Base-by-base conservation (phyloP, 2,113 vertebrate species). In the Cyphomyrus discorhynchus region DNA sequence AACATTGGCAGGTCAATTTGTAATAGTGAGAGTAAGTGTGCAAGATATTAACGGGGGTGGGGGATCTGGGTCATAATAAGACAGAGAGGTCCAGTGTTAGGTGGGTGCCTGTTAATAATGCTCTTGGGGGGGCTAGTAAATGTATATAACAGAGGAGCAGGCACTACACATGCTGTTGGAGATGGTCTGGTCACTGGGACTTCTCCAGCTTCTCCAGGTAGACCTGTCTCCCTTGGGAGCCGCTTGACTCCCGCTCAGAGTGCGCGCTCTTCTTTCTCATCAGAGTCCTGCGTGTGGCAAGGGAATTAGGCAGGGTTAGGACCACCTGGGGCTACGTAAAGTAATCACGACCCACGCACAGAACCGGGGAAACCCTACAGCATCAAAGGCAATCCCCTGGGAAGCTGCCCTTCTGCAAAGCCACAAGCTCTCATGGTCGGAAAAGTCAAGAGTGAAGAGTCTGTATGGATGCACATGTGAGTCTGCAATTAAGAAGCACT, bases 161-260 rank as follows among this genome's bases (percentile, higher is more conserved):
- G 46, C 10, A 45, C 45, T 86, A 47, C 82, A 84, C 13, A 46
- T 46, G 82, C 42, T 21, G 82, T 42, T 84, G 82, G 19, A 84
- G 82, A n/a, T 46, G 82, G 82, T 84, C 82, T 47, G 15, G 21
- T 5, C 42, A 84, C 24, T 21, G 24, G 42, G 45, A 24, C 82
- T 4, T 45, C 24, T 84, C 8, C 82, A 96, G 93, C 92, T 94
- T 94, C 94, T 97, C 95, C 92, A 96, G 90, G 89, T 93, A 94
- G 93, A 97, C 93, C 0, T 90, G 94, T 93, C 96, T 96, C 90
- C 96, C 96, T 17, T 94, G 95, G 92, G 90, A 93, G 92, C 96
- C 96, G 95, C 95, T 97, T 96, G 97, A 96, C 95, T 96, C 96
- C 53, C 96, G 95, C 96, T 97, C 93, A 95, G 93, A 2, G 95